Evolutionary conservation across 1,140 invertebrate genomes (phyloP), one percentile per base, ranked within the genome.

Genomic region (Vanessa tameamea): DNA sequence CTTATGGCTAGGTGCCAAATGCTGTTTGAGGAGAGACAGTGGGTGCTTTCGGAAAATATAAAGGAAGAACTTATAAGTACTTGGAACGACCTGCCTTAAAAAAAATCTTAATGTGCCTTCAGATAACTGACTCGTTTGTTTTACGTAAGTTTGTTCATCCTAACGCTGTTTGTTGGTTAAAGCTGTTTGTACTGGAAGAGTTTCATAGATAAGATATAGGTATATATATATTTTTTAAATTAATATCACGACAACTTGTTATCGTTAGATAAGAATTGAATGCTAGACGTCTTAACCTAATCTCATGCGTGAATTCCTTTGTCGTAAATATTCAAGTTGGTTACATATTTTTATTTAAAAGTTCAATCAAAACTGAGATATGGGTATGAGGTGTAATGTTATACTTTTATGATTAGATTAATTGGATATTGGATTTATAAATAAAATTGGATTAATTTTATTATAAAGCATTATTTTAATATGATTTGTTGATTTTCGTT

Each of bases 151-250:
- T 63, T 59, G 20, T 63, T 69, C 47, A 55, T 69, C 73, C 43
- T 53, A 47, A 57, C 50, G 48, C 48, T 47, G 59, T 48, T 64
- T 75, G 73, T 75, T 75, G 64, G 69, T 69, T 66, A 51, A 82
- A 82, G 78, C 82, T 85, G 77, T 86, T 86, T 87, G 79, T 80
- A 82, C 85, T 78, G 81, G 78, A 77, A 74, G 68, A 73, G 76
- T 79, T 16, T 76, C 78, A 48, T 20, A 67, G 89, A 91, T 91
- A 90, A 91, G 89, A 90, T 90, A 87, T 84, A 31, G 26, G 2
- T 31, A 3, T 31, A 31, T 31, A 31, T 31, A 20, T 50, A 13
- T 76, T 85, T 87, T 83, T 83, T 77, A 86, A 82, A 86, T 84
- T 81, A 85, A 77, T 88, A 82, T 86, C 84, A 86, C 83, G 78